A percentile compares a stretch with the other conserved stretches of the same genome.
phyloP scores from a whole-genome alignment of 2,113 vertebrate species.

The Sarotherodon lohbergeri region DNA sequence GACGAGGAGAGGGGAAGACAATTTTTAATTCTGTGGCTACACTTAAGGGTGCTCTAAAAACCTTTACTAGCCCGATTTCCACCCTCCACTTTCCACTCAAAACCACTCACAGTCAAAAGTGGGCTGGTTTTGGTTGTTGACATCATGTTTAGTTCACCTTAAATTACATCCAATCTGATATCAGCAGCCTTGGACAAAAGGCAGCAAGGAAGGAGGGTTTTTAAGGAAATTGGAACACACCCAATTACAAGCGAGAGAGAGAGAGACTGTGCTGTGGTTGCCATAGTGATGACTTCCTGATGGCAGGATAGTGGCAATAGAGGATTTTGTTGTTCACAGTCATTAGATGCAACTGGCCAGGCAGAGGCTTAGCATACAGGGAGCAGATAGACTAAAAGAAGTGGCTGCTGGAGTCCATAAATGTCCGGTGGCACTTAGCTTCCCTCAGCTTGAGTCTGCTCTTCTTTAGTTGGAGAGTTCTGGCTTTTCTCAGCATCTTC shows the following conservation, averaged over 20 bases:
- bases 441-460: constrained; percentile 25
- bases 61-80: not conserved
- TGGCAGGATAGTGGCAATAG: not conserved
- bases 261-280: not conserved
- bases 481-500: constrained; percentile 22
- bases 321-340: not conserved
- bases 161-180: not conserved
- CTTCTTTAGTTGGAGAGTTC: constrained; percentile 36
- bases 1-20: not conserved
- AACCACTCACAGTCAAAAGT: not conserved
- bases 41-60: not conserved
- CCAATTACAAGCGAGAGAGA: not conserved
- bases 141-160: not conserved
- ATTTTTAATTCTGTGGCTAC: not conserved
- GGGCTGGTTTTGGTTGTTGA: not conserved
- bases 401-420: not conserved
- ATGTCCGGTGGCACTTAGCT: constrained; percentile 6
- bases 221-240: not conserved
- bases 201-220: not conserved
- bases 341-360: not conserved
- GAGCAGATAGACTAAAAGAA: not conserved
- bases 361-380: not conserved
- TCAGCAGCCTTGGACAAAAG: not conserved
- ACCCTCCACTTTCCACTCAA: not conserved
- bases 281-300: not conserved